Conservation (phyloP, 2,113 vertebrate genomes). For the Gasterosteus aculeatus region DNA sequence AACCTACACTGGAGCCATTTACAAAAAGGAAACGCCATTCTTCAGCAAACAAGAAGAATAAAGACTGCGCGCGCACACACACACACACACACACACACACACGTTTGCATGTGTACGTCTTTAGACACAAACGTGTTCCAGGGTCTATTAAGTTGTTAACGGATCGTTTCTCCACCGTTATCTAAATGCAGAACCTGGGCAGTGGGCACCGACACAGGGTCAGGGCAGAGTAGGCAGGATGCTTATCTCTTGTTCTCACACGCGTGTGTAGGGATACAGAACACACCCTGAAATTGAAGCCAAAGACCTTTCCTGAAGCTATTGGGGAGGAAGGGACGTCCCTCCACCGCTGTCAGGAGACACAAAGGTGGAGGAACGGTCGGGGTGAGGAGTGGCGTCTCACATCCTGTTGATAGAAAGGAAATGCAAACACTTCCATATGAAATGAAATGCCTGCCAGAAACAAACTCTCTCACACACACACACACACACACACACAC, state of each 20-base stretch:
- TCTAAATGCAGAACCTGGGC: slow-evolving; percentile 52
- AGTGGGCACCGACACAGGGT: slow-evolving; percentile 24
- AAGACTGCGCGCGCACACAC: not conserved
- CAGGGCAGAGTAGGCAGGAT: slow-evolving; percentile 30
- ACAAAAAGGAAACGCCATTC: slow-evolving; percentile 31
- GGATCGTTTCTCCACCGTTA: slow-evolving; percentile 21
- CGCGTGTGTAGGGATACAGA: not conserved
- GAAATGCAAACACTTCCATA: slow-evolving; percentile 78
- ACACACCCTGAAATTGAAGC: slow-evolving; percentile 54
- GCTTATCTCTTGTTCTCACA: slow-evolving; percentile 9
- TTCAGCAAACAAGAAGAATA: slow-evolving; percentile 45
- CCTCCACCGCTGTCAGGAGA: slow-evolving; percentile 48
- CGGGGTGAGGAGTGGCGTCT: slow-evolving; percentile 39
- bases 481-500: not conserved
- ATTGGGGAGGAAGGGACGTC: slow-evolving; percentile 51
- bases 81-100: not conserved
- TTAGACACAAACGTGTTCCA: slow-evolving; percentile 48
- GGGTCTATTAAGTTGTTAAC: slow-evolving; percentile 48
- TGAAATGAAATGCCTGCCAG: slow-evolving; percentile 56
- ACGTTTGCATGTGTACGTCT: slow-evolving; percentile 32
- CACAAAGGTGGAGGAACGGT: slow-evolving; percentile 61
- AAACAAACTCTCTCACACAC: too few relatives aligned
- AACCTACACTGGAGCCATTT: slow-evolving; percentile 52
- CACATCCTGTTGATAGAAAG: slow-evolving; percentile 68
- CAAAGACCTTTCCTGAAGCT: slow-evolving; percentile 43